Conservation (phyloP, 2,888 invertebrate species). For the Axea sp. region DNA sequence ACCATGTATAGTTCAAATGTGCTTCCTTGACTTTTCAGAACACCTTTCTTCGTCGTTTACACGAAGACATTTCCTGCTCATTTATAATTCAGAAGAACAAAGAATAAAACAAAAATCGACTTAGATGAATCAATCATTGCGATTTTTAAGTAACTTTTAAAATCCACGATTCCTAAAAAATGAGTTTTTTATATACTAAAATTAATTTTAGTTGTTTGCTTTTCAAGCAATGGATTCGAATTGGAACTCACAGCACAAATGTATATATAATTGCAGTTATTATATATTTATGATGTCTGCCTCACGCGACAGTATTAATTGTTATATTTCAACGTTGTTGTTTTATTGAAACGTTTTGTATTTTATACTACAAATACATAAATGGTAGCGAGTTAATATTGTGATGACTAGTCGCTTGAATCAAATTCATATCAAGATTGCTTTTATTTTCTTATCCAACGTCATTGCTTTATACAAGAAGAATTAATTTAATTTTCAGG, state of each 20-base stretch:
- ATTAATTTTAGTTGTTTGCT: too few species aligned
- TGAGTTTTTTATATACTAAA: too few species aligned
- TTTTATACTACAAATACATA: conserved; percentile 46
- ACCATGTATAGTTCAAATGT: conserved; percentile 42
- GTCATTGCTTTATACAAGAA: not conserved
- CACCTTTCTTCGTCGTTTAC: conserved; percentile 5
- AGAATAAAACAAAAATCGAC: too few species aligned
- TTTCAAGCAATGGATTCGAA: not conserved
- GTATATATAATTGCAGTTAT: conserved; percentile 48
- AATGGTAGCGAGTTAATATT: conserved; percentile 21
- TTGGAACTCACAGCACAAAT: conserved; percentile 48
- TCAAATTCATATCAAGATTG: conserved; percentile 18
- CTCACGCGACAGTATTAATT: conserved; percentile 50
- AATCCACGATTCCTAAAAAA: too few species aligned
- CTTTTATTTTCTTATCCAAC: conserved; percentile 8
- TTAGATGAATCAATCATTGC: too few species aligned
- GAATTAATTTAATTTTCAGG: conserved; percentile 1
- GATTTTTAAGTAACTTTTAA: too few species aligned
- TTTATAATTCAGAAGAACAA: too few species aligned
- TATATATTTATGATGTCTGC: conserved; percentile 34
- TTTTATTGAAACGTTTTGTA: conserved; percentile 55
- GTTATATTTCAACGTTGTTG: conserved; percentile 56
- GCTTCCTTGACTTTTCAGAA: conserved; percentile 42
- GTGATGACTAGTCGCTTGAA: conserved; percentile 49
- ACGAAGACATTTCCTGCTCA: too few species aligned